phyloP scores from a whole-genome alignment of 2,888 invertebrate species.

The Aethes cnicana region DNA sequence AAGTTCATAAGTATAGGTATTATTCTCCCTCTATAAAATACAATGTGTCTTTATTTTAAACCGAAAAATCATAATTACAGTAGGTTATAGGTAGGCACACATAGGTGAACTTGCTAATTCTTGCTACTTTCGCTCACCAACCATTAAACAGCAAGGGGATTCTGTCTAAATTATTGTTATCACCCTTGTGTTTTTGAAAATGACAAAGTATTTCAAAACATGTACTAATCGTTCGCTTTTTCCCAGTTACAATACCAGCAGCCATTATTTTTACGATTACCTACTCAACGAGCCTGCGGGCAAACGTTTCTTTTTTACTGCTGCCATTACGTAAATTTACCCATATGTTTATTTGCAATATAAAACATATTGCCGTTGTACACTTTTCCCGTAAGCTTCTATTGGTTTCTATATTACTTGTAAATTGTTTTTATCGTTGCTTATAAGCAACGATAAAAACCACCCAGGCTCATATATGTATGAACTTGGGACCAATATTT shows the following conservation, averaged over 20 bases:
- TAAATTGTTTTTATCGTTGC: constrained; percentile 28
- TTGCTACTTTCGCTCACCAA: too few species aligned
- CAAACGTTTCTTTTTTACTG: constrained; percentile 61
- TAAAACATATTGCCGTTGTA: constrained; percentile 69
- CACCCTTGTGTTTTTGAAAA: neutral
- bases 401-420: constrained; percentile 31
- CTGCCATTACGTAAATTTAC: constrained; percentile 78
- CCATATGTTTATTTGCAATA: constrained; percentile 80
- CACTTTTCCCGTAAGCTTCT: constrained; percentile 40
- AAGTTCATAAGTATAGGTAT: too few species aligned
- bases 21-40: too few species aligned
- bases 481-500: too few species aligned
- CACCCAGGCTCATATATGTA: too few species aligned
- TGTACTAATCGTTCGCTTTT: neutral
- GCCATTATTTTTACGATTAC: constrained; percentile 50
- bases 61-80: too few species aligned
- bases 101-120: too few species aligned
- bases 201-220: neutral
- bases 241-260: constrained; percentile 36
- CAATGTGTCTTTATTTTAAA: too few species aligned
- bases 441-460: too few species aligned
- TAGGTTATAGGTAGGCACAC: too few species aligned
- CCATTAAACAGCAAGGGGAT: too few species aligned
- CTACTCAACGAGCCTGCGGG: constrained; percentile 39
- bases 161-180: too few species aligned